Percentiles rank a stretch among this genome's conserved stretches.
Evolutionary conservation across 2,797 vertebrate species (phyloP).

Genomic region (Triplophysa yarkandensis): DNA sequence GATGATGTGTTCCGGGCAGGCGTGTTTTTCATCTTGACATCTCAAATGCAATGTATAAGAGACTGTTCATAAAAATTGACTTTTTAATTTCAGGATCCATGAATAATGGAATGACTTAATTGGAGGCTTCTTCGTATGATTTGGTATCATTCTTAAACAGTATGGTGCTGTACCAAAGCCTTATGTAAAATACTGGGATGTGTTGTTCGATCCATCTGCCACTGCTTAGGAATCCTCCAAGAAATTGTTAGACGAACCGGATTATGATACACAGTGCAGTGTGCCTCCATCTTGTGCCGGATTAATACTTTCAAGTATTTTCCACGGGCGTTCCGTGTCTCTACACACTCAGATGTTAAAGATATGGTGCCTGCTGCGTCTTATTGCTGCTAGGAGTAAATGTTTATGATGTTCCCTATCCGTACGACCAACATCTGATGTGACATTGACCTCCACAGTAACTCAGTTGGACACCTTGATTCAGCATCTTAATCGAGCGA

Average conservation of each 20-base stretch:
- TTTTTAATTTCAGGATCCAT: slow-evolving; percentile 47
- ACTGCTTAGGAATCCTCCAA: slow-evolving; percentile 74
- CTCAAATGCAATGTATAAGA: slow-evolving; percentile 59
- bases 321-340: slow-evolving; percentile 38
- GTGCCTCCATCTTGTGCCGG: slow-evolving; percentile 51
- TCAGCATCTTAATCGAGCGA: slow-evolving; percentile 33
- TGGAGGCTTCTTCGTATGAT: slow-evolving; percentile 65
- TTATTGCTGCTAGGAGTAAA: slow-evolving; percentile 60
- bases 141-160: slow-evolving; percentile 84
- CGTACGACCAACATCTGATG: slow-evolving; percentile 49
- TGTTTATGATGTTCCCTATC: slow-evolving; percentile 51
- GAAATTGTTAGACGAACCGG: slow-evolving; percentile 56
- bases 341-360: slow-evolving; percentile 50
- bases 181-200: slow-evolving; percentile 78
- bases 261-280: slow-evolving; percentile 44
- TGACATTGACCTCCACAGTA: slow-evolving; percentile 42
- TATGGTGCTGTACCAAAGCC: slow-evolving; percentile 95
- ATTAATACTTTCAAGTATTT: slow-evolving; percentile 43
- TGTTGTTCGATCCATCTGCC: slow-evolving; percentile 74
- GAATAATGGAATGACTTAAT: slow-evolving; percentile 37
- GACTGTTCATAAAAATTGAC: slow-evolving; percentile 71
- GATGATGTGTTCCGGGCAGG: slow-evolving; percentile 63
- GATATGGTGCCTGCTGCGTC: slow-evolving; percentile 60
- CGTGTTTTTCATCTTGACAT: slow-evolving; percentile 51
- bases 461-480: slow-evolving; percentile 48